A percentile compares a stretch with the other conserved stretches of the same genome.
Conservation (phyloP, 2,797 vertebrate species). For the Pelobates cultripes region DNA sequence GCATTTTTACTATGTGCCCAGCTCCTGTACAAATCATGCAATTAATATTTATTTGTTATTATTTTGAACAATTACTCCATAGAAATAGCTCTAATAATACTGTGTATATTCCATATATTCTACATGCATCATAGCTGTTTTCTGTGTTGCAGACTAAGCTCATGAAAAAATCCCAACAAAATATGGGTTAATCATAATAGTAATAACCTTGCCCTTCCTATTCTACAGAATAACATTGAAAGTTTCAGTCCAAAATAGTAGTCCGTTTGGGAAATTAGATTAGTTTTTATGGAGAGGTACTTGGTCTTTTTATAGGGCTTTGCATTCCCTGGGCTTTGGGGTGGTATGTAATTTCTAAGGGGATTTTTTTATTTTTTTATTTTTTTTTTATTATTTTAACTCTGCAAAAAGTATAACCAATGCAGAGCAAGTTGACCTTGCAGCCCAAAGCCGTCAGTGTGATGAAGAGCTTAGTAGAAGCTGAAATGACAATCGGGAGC, state of each 20-base stretch:
- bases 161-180: not conserved
- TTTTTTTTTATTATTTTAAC: slow-evolving; percentile 52
- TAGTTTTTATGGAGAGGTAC: slow-evolving; percentile 81
- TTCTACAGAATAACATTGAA: slow-evolving; percentile 11
- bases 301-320: slow-evolving; percentile 67
- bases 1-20: no score
- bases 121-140: no score
- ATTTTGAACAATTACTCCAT: no score
- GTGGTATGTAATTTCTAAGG: slow-evolving; percentile 65
- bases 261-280: slow-evolving; percentile 75
- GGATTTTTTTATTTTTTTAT: slow-evolving; percentile 50
- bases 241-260: slow-evolving; percentile 58
- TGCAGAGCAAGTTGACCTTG: slow-evolving; percentile 75
- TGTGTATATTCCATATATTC: no score
- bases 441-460: slow-evolving; percentile 70
- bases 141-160: not conserved
- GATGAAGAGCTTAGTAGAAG: slow-evolving; percentile 80
- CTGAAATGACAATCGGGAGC: slow-evolving; percentile 75
- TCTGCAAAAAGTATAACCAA: slow-evolving; percentile 64
- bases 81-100: no score
- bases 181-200: slow-evolving; percentile 12
- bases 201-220: slow-evolving; percentile 21
- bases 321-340: slow-evolving; percentile 60
- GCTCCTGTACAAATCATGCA: no score
- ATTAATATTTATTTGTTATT: no score